Evolutionary conservation across 2,113 vertebrate species (phyloP).

Genomic region (Aptenodytes forsteri): DNA sequence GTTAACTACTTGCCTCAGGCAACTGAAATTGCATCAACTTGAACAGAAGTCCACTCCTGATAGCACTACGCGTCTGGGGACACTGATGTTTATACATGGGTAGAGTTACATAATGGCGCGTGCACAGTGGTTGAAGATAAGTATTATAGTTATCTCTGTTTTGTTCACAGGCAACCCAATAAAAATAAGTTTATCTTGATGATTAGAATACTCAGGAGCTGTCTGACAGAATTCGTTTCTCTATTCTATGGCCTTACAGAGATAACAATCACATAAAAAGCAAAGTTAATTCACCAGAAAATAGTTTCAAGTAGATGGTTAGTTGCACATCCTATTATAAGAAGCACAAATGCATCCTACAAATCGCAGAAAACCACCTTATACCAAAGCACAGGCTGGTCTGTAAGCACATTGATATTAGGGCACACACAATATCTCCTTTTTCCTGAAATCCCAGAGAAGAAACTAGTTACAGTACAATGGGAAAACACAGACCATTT

Average conservation of each 20-base stretch:
- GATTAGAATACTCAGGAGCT: background rate
- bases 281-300: background rate
- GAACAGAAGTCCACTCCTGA: background rate
- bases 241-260: background rate
- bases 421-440: background rate
- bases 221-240: background rate
- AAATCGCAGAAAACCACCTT: background rate
- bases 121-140: background rate
- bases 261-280: background rate
- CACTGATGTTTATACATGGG: accelerated
- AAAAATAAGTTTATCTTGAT: background rate
- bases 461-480: background rate
- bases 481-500: background rate
- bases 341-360: background rate
- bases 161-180: background rate
- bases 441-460: background rate
- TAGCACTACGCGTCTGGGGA: background rate
- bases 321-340: background rate
- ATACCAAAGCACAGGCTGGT: background rate
- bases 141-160: background rate
- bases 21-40: background rate
- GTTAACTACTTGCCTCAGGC: background rate
- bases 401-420: background rate
- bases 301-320: background rate
- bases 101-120: accelerated